Conservation (phyloP, 2,797 vertebrate species). For the Lithobates pipiens region DNA sequence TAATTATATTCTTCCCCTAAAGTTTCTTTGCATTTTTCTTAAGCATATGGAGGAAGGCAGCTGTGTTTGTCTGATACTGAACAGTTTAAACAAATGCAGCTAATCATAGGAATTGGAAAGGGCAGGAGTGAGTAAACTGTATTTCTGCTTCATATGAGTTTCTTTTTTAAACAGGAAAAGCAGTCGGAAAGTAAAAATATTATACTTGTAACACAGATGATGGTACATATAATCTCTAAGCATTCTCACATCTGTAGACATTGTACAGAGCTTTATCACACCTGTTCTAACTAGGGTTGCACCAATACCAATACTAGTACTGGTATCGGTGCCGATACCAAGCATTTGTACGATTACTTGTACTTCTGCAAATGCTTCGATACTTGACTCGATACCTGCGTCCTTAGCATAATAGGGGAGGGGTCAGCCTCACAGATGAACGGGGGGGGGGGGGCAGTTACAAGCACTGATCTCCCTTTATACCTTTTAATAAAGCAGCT, state of each 20-base stretch:
- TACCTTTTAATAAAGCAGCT: too few species aligned
- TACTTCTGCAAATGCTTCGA: too few species aligned
- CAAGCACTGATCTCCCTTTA: too few species aligned
- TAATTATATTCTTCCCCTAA: constrained; percentile 26
- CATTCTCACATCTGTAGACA: too few species aligned
- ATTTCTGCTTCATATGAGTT: constrained; percentile 14
- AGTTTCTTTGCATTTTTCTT: neutral
- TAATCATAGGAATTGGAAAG: constrained; percentile 29
- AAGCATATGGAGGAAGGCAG: neutral
- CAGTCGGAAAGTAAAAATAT: neutral
- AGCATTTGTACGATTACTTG: too few species aligned
- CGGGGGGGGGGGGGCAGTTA: too few species aligned
- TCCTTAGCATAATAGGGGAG: too few species aligned
- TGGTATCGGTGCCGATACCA: too few species aligned
- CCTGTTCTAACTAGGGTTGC: too few species aligned
- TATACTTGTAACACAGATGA: neutral
- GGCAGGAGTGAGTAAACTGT: neutral
- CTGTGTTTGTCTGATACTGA: constrained; percentile 26
- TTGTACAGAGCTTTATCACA: neutral
- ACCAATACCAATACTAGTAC: too few species aligned
- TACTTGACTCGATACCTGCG: too few species aligned
- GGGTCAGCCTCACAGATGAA: too few species aligned
- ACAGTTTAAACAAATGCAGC: constrained; percentile 40
- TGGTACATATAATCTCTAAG: neutral
- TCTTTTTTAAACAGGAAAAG: constrained; percentile 13